Conservation (phyloP, 2,113 vertebrate genomes). For the Motacilla tschutschensis region DNA sequence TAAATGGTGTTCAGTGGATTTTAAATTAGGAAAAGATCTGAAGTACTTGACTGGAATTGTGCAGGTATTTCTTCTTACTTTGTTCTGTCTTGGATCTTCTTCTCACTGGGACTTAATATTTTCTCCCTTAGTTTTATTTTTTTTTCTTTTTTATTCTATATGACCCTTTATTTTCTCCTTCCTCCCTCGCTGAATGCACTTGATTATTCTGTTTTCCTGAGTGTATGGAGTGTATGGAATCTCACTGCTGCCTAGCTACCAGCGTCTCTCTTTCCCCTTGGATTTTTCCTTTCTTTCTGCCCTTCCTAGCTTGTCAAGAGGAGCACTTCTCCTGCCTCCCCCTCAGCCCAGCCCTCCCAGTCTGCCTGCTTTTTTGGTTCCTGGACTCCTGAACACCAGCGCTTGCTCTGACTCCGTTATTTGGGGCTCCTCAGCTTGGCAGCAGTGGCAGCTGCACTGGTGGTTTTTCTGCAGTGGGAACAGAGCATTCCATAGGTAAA, state of each 20-base stretch:
- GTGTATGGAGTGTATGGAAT: neutral
- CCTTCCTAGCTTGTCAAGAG: neutral
- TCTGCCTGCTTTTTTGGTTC: constrained; percentile 18
- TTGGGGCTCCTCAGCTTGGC: constrained; percentile 3
- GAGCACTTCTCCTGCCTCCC: neutral
- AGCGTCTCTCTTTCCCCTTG: neutral
- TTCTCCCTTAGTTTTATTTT: neutral
- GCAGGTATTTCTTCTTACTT: neutral
- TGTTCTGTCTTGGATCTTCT: neutral
- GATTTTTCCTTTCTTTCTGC: neutral
- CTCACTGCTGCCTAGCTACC: neutral
- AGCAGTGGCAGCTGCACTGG: constrained; percentile 43
- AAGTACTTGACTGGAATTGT: neutral
- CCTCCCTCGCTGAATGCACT: neutral
- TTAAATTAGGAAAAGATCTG: neutral
- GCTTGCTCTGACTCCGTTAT: neutral
- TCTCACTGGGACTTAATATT: neutral
- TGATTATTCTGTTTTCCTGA: neutral
- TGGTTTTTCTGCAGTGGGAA: constrained; percentile 42
- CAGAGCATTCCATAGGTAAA: constrained; percentile 61
- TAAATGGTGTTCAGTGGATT: neutral
- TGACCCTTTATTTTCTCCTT: neutral
- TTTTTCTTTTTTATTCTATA: neutral
- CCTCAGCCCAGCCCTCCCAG: neutral
- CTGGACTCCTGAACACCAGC: neutral